A percentile compares a stretch with the other conserved stretches of the same genome.
Evolutionary conservation across 2,888 invertebrate species (phyloP).

Genomic region (Silvanus unidentatus): DNA sequence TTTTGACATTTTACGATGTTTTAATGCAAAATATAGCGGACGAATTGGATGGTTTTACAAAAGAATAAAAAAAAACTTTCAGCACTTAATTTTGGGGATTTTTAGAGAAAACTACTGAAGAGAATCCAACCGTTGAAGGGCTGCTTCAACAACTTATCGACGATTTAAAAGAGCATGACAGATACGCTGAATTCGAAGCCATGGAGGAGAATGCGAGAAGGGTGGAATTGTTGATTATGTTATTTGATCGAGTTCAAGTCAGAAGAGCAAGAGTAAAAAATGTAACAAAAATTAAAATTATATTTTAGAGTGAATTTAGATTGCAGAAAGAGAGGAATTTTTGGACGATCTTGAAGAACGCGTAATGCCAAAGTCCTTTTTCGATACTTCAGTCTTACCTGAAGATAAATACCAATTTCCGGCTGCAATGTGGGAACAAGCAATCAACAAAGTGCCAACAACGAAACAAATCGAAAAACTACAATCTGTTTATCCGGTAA

Average conservation of each 20-base stretch:
- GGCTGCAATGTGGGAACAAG: slow-evolving; percentile 43
- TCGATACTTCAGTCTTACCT: slow-evolving; percentile 34
- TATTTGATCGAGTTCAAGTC: slow-evolving; percentile 36
- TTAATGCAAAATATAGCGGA: slow-evolving; percentile 44
- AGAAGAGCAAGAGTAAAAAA: slow-evolving; percentile 26
- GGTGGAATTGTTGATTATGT: slow-evolving; percentile 34
- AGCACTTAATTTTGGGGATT: slow-evolving; percentile 14
- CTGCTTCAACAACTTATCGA: slow-evolving; percentile 37
- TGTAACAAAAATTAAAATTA: too few species aligned
- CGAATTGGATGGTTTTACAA: slow-evolving; percentile 47
- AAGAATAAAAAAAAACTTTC: slow-evolving; percentile 10
- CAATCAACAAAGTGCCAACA: slow-evolving; percentile 38
- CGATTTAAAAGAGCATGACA: slow-evolving; percentile 34
- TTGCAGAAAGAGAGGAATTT: slow-evolving; percentile 38
- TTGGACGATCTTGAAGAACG: slow-evolving; percentile 39
- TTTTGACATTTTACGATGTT: slow-evolving; percentile 43
- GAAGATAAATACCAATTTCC: slow-evolving; percentile 38
- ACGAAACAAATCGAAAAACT: slow-evolving; percentile 35
- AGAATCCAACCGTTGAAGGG: slow-evolving; percentile 39
- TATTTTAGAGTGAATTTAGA: too few species aligned
- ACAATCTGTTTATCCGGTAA: slow-evolving; percentile 34
- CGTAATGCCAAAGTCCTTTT: slow-evolving; percentile 35
- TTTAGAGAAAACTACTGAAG: slow-evolving; percentile 22
- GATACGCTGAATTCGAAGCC: slow-evolving; percentile 31
- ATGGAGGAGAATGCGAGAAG: slow-evolving; percentile 32